phyloP scores from a whole-genome alignment of 2,113 vertebrate genomes.

The Lipophrys pholis region DNA sequence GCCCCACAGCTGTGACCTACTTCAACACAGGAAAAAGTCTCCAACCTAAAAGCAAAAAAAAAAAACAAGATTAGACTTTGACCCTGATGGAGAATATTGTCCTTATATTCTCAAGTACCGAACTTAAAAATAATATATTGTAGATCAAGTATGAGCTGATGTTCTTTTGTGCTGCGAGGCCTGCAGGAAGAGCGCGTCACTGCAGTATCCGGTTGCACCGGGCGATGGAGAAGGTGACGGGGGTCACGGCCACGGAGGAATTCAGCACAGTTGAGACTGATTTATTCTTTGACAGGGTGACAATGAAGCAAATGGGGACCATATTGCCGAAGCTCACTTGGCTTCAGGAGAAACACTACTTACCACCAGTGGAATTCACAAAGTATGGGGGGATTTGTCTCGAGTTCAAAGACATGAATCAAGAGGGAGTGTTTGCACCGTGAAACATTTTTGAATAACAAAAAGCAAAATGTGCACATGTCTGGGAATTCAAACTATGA shows the following conservation, averaged over 20 bases:
- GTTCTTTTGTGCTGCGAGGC: slow-evolving; percentile 13
- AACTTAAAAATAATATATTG: not conserved
- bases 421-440: slow-evolving; percentile 66
- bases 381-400: slow-evolving; percentile 75
- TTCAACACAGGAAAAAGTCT: not conserved
- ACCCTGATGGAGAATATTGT: not conserved
- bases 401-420: slow-evolving; percentile 82
- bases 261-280: slow-evolving; percentile 62
- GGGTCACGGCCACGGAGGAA: slow-evolving; percentile 50
- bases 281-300: slow-evolving; percentile 70
- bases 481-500: slow-evolving; percentile 73
- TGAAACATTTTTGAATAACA: slow-evolving; percentile 66
- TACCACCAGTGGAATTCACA: slow-evolving; percentile 77
- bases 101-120: not conserved
- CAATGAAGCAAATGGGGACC: slow-evolving; percentile 51
- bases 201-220: slow-evolving; percentile 22
- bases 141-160: not conserved
- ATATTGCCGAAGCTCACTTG: slow-evolving; percentile 66
- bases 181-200: slow-evolving; percentile 23
- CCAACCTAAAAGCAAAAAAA: not conserved
- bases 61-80: not conserved
- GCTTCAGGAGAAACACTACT: slow-evolving; percentile 70
- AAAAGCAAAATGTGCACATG: slow-evolving; percentile 67
- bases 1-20: not conserved
- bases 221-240: slow-evolving; percentile 16